Evolutionary conservation across 2,797 vertebrate species (phyloP).

Genomic region (Melanotaenia maccullochi): DNA sequence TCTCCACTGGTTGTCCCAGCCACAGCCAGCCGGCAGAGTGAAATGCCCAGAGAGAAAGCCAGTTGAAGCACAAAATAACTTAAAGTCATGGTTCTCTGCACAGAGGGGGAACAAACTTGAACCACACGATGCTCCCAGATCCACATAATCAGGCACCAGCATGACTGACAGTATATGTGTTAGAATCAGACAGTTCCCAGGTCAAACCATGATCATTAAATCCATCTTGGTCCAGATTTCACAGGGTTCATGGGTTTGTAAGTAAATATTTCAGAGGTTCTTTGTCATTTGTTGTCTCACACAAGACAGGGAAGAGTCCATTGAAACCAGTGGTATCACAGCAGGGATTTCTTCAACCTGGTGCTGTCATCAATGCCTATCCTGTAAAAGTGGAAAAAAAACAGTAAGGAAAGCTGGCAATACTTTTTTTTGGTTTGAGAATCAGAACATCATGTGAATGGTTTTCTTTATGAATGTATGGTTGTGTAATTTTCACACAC

Average conservation of each 20-base stretch:
- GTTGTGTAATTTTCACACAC: constrained; percentile 18
- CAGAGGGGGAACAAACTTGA: constrained; percentile 23
- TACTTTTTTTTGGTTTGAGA: constrained; percentile 1
- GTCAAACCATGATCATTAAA: constrained; percentile 24
- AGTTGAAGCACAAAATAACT: constrained; percentile 5
- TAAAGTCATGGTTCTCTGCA: constrained; percentile 41
- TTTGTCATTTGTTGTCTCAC: constrained; percentile 10
- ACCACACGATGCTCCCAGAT: constrained; percentile 35
- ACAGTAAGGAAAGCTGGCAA: not conserved
- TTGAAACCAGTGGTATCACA: constrained; percentile 6
- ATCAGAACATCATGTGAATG: not conserved
- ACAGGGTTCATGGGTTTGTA: constrained; percentile 22
- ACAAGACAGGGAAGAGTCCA: constrained; percentile 28
- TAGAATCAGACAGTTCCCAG: constrained; percentile 15
- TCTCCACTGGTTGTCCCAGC: constrained; percentile 20
- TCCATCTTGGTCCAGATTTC: constrained; percentile 13
- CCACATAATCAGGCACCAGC: constrained; percentile 43
- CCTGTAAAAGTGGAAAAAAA: constrained; percentile 37
- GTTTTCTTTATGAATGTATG: not conserved
- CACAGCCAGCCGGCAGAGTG: constrained; percentile 22
- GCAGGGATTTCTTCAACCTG: not conserved
- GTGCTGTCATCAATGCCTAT: not conserved
- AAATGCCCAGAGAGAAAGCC: constrained; percentile 18
- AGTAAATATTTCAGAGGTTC: not conserved
- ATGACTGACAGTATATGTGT: constrained; percentile 50